Conservation (phyloP, 1,140 invertebrate genomes). For the Drosophila auraria region DNA sequence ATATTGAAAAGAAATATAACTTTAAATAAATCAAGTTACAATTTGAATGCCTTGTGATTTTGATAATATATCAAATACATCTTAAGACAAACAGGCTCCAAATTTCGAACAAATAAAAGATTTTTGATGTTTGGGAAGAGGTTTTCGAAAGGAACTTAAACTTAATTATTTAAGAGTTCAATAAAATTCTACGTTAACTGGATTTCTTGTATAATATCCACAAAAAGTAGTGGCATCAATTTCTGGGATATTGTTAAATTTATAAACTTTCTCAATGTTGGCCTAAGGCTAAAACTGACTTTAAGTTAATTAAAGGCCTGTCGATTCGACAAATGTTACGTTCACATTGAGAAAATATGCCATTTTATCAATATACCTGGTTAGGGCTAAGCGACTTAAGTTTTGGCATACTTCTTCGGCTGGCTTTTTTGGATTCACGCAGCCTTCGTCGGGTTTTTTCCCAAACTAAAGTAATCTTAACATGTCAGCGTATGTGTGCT, state of each 20-base stretch:
- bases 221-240: not conserved
- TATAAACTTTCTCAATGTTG: not conserved
- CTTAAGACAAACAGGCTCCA: no score
- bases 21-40: not conserved
- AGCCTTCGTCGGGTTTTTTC: not conserved
- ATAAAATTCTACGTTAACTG: rapidly evolving
- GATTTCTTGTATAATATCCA: not conserved
- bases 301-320: not conserved
- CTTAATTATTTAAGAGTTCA: not conserved
- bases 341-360: not conserved
- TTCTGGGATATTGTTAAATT: not conserved
- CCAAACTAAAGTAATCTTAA: no score
- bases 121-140: not conserved
- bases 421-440: not conserved
- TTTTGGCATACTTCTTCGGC: not conserved
- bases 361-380: not conserved
- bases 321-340: not conserved
- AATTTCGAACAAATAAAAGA: no score
- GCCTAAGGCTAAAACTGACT: not conserved
- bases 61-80: no score
- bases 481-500: no score
- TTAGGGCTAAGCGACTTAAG: not conserved
- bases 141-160: not conserved
- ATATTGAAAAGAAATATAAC: not conserved
- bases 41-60: no score